Evolutionary conservation across 2,113 vertebrate genomes (phyloP).

Genomic region (Hippocampus comes): DNA sequence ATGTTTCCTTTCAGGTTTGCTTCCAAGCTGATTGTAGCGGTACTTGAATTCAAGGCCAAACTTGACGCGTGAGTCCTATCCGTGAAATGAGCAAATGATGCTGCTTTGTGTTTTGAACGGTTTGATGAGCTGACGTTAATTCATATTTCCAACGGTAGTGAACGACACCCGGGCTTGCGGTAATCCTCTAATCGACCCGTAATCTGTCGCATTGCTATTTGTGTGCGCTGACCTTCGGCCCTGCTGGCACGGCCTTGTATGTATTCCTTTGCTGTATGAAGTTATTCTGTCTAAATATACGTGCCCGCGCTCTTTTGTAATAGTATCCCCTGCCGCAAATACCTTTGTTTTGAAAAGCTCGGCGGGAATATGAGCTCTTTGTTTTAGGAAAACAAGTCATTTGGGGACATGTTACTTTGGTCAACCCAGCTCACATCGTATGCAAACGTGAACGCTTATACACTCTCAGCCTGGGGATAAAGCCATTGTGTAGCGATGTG

Average conservation of each 20-base stretch:
- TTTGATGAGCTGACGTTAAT: background rate
- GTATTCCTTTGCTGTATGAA: constrained; percentile 6
- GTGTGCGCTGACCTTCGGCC: constrained; percentile 11
- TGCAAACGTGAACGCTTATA: background rate
- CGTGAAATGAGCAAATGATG: background rate
- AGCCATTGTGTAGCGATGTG: too few species aligned
- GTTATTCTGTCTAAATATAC: constrained; percentile 42
- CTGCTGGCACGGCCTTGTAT: constrained; percentile 13
- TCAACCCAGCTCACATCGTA: background rate
- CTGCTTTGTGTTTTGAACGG: background rate
- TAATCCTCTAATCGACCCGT: constrained; percentile 11
- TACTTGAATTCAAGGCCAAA: constrained; percentile 77
- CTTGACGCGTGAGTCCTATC: constrained; percentile 63
- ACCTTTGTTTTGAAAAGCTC: background rate
- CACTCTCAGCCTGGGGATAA: too few species aligned
- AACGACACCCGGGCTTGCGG: background rate
- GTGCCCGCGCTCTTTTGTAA: constrained; percentile 5
- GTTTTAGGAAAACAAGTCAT: background rate
- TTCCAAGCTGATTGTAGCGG: constrained; percentile 76
- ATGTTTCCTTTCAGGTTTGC: constrained; percentile 69
- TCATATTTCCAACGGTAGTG: background rate
- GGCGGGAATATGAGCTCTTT: background rate
- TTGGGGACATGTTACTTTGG: background rate
- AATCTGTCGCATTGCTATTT: constrained; percentile 35
- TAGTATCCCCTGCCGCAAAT: constrained; percentile 7